phyloP scores from a whole-genome alignment of 2,888 invertebrate genomes.

The Lochmaea capreae region DNA sequence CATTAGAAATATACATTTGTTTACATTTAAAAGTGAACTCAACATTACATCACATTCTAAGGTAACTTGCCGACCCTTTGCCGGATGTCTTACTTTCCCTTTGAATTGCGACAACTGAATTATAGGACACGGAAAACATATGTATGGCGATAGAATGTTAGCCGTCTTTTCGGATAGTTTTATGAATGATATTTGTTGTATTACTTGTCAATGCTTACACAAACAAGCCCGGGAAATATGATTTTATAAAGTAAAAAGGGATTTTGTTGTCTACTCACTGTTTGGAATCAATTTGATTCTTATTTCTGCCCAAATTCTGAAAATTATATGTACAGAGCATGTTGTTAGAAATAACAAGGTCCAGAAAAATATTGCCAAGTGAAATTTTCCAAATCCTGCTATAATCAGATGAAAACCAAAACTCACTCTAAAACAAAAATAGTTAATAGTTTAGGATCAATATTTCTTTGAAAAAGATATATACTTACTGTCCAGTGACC shows the following conservation, averaged over 20 bases:
- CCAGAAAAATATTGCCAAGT: slow-evolving; percentile 71
- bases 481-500: slow-evolving; percentile 79
- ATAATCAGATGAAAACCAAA: slow-evolving; percentile 72
- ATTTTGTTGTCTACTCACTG: slow-evolving; percentile 56
- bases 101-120: no score
- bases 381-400: slow-evolving; percentile 72
- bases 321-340: slow-evolving; percentile 64
- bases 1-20: no score
- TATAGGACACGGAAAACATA: no score
- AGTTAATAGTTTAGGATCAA: no score
- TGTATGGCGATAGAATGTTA: no score
- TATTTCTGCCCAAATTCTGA: slow-evolving; percentile 67
- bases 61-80: no score
- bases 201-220: no score
- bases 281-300: slow-evolving; percentile 57
- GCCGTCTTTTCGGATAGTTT: no score
- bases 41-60: no score
- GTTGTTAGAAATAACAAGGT: slow-evolving; percentile 65
- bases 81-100: no score
- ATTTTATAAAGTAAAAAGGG: not conserved
- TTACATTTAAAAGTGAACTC: no score
- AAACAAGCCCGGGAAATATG: not conserved
- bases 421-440: slow-evolving; percentile 64
- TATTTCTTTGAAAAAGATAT: not conserved
- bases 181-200: no score